phyloP scores from a whole-genome alignment of 2,113 vertebrate genomes.

The Oncorhynchus masou region DNA sequence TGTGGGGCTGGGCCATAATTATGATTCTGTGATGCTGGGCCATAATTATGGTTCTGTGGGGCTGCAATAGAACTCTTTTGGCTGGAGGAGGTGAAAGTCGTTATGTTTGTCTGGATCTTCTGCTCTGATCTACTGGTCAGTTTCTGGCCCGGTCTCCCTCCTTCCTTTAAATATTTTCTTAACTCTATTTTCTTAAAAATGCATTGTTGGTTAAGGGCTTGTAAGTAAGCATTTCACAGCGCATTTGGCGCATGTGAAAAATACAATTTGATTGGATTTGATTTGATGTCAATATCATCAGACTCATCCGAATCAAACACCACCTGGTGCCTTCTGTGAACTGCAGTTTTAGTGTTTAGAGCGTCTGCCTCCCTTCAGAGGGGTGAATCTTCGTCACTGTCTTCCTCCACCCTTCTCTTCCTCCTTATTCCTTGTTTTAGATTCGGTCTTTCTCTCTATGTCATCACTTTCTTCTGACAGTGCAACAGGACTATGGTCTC shows the following conservation, averaged over 20 bases:
- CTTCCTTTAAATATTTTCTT: neutral
- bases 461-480: slow-evolving; percentile 55
- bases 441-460: slow-evolving; percentile 55
- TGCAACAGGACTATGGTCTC: slow-evolving; percentile 51
- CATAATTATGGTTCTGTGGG: too few species aligned
- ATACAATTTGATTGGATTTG: too few species aligned
- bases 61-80: slow-evolving; percentile 56
- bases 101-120: slow-evolving; percentile 57
- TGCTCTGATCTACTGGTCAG: slow-evolving; percentile 14
- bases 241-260: too few species aligned
- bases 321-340: slow-evolving; percentile 12
- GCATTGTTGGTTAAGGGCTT: too few species aligned
- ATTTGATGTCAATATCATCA: slow-evolving; percentile 83
- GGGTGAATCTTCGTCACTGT: slow-evolving; percentile 40
- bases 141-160: neutral
- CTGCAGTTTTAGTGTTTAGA: slow-evolving; percentile 8
- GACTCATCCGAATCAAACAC: slow-evolving; percentile 74
- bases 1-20: too few species aligned
- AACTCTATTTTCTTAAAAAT: too few species aligned
- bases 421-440: slow-evolving; percentile 10
- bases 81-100: slow-evolving; percentile 81
- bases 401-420: neutral
- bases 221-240: too few species aligned
- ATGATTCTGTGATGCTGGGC: neutral
- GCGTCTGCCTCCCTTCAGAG: slow-evolving; percentile 22